Conservation (phyloP, 2,888 invertebrate species). For the Xestia c-nigrum region DNA sequence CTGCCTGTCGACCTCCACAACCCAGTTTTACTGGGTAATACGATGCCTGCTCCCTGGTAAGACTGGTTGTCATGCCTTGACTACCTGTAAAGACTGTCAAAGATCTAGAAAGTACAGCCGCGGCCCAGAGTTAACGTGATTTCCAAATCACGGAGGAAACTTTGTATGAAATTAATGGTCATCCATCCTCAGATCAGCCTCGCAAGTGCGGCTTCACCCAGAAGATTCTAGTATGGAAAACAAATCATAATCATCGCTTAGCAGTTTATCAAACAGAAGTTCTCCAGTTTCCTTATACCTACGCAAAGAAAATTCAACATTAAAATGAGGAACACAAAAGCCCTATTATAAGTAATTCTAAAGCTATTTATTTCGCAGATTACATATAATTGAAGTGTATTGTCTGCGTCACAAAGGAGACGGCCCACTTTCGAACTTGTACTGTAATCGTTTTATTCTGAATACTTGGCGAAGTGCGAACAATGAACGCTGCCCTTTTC, state of each 20-base stretch:
- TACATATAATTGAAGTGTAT: slow-evolving; percentile 56
- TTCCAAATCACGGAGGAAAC: not conserved
- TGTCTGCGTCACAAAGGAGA: slow-evolving; percentile 53
- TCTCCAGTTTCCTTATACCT: not conserved
- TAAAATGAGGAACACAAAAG: slow-evolving; percentile 50
- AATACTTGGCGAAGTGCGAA: slow-evolving; percentile 57
- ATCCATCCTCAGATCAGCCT: not conserved
- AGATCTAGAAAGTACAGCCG: not conserved
- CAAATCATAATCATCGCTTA: not conserved
- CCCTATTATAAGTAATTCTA: slow-evolving; percentile 50
- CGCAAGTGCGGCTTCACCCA: not conserved
- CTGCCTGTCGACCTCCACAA: not conserved
- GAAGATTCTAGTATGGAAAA: not conserved
- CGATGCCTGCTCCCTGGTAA: not conserved
- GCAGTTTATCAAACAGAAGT: slow-evolving; percentile 20
- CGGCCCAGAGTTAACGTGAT: not conserved
- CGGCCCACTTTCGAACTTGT: slow-evolving; percentile 54
- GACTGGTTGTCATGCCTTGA: not conserved
- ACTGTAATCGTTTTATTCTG: slow-evolving; percentile 64
- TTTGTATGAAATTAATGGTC: not conserved
- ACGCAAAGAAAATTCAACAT: slow-evolving; percentile 31
- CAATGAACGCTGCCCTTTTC: slow-evolving; percentile 58
- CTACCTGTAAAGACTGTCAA: not conserved
- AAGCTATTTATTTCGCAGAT: slow-evolving; percentile 57
- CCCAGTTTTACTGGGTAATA: not conserved